Evolutionary conservation across 1,140 invertebrate genomes (phyloP), one percentile per base, ranked within the genome.

Genomic region (Protaetia brevitarsis): DNA sequence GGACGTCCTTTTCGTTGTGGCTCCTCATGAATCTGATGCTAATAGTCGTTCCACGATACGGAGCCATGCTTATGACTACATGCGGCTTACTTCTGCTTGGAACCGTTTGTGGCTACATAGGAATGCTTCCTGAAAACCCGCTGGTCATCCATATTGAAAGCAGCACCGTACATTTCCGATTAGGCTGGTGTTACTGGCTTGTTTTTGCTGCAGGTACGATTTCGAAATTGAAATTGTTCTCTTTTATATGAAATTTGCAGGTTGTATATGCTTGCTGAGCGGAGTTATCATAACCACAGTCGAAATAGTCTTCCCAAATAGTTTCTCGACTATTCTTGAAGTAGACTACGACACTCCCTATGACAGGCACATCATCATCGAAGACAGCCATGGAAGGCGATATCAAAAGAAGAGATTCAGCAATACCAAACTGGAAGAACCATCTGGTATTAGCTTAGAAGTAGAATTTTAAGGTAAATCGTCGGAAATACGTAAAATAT

Each of bases 101-200:
- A 5, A 89, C 94, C 0, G 91, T 91, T 36, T 81, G 91, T 11
- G 87, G 94, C 5, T 98, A 97, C 80, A 91, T 91, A 78, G 84
- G 86, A 3, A 85, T 96, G 23, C 74, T 97, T 56, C 96, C 96
- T 0, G 81, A 86, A 61, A 87, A 86, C 16, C 92, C 93, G 3
- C 81, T 98, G 13, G 81, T 87, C 27, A 92, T 97, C 45, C 88
- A 92, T 34, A 87, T 97, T 65, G 94, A 96, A 76, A 89, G 91
- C 16, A 87, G 87, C 0, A 84, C 86, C 62, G 81, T 97, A 31
- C 82, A 87, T 66, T 96, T 97, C 77, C 82, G 84, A 16, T 89
- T 94, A 41, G 95, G 95, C 19, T 97, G 94, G 91, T 95, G 93
- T 79, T 98, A 92, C 81, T 98, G 93, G 91, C 82, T 97, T 23